Percentiles rank a stretch among this genome's conserved stretches.
Evolutionary conservation across 2,113 vertebrate genomes (phyloP).

Genomic region (Chloropsis hardwickii): DNA sequence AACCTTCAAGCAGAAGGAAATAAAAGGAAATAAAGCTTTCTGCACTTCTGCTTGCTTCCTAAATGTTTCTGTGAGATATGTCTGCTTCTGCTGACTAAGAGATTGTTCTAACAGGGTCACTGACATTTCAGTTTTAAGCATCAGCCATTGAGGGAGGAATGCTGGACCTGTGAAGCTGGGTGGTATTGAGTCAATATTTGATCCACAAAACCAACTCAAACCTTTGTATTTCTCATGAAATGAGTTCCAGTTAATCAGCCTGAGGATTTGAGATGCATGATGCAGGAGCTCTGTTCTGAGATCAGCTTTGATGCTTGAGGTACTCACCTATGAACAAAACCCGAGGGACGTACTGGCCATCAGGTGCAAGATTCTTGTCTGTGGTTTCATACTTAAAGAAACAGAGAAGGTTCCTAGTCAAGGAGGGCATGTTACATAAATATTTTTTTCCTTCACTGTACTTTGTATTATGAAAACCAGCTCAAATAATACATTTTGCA

Average conservation of each 20-base stretch:
- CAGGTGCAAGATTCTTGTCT: conserved; percentile 92
- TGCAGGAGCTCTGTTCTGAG: not conserved
- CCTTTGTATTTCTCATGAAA: not conserved
- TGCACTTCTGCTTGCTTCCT: not conserved
- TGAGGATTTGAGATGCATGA: not conserved
- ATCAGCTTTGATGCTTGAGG: not conserved
- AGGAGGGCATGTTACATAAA: not conserved
- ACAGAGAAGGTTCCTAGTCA: not conserved
- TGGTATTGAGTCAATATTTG: not conserved
- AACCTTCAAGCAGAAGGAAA: not conserved
- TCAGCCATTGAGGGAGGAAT: not conserved
- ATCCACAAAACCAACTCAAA: not conserved
- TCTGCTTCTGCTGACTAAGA: not conserved
- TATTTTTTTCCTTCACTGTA: not conserved
- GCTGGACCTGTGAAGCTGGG: not conserved
- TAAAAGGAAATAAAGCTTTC: not conserved
- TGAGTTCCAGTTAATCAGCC: not conserved
- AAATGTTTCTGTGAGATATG: not conserved
- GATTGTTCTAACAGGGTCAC: not conserved
- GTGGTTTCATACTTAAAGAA: conserved; percentile 89
- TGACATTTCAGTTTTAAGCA: not conserved
- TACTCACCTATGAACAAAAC: conserved; percentile 93
- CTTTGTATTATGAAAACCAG: not conserved
- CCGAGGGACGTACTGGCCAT: conserved; percentile 94
- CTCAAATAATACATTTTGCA: not conserved